Conservation (phyloP, 1,140 invertebrate genomes). For the Araneus ventricosus region DNA sequence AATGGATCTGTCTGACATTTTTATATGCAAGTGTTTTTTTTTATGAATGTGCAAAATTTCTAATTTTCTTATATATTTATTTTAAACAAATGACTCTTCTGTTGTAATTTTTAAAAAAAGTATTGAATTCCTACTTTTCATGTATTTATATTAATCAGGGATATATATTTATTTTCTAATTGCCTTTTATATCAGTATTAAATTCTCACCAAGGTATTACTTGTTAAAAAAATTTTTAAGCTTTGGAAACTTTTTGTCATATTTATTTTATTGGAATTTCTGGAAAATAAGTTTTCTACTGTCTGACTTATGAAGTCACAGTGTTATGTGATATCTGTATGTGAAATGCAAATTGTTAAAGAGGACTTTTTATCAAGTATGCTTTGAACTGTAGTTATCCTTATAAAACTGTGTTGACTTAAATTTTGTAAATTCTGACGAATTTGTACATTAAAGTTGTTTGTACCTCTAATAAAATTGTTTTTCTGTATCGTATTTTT, state of each 20-base stretch:
- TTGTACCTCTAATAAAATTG: background rate
- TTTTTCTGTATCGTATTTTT: slow-evolving; percentile 15
- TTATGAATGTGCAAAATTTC: background rate
- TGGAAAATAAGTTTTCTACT: background rate
- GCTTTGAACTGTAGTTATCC: background rate
- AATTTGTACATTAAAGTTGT: slow-evolving; percentile 7
- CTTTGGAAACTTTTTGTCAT: background rate
- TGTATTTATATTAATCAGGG: slow-evolving; percentile 16
- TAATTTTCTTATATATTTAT: background rate
- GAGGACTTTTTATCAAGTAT: background rate
- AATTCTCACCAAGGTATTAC: slow-evolving; percentile 8
- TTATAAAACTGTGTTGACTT: slow-evolving; percentile 5
- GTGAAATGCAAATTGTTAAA: slow-evolving; percentile 7
- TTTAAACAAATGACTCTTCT: background rate
- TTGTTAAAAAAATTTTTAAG: background rate
- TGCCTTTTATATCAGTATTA: slow-evolving; percentile 29
- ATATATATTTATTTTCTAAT: slow-evolving; percentile 22
- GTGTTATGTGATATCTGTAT: slow-evolving; percentile 12
- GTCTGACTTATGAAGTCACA: background rate
- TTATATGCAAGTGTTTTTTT: background rate
- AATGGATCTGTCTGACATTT: too few relatives aligned
- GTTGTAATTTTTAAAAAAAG: background rate
- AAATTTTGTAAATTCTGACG: slow-evolving; percentile 18
- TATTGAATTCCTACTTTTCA: background rate
- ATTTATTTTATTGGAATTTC: slow-evolving; percentile 8